Evolutionary conservation across 2,797 vertebrate genomes (phyloP).

Genomic region (Spea hammondii): DNA sequence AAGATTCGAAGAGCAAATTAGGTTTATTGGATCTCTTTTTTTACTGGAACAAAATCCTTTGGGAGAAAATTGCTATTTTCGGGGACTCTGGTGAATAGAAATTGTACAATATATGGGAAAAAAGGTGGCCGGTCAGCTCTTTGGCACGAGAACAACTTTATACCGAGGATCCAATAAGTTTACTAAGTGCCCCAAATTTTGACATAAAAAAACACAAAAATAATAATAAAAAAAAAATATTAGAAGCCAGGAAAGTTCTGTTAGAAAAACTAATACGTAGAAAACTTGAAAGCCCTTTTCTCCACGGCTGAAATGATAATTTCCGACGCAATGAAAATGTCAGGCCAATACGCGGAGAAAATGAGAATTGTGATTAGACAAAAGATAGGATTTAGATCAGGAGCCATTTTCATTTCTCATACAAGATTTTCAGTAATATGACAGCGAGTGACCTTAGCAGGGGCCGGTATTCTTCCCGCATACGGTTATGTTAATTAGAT

Average conservation of each 20-base stretch:
- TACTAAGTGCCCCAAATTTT: slow-evolving; percentile 15
- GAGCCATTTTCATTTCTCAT: slow-evolving; percentile 39
- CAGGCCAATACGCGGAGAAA: slow-evolving; percentile 25
- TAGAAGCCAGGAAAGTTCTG: slow-evolving; percentile 31
- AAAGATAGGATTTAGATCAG: slow-evolving; percentile 3
- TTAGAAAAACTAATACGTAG: slow-evolving; percentile 31
- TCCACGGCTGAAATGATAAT: slow-evolving; percentile 37
- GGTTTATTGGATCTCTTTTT: background rate
- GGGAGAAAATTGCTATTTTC: slow-evolving; percentile 23
- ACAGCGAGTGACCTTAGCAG: slow-evolving; percentile 31
- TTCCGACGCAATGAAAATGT: slow-evolving; percentile 43
- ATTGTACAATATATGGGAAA: slow-evolving; percentile 10
- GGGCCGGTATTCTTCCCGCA: slow-evolving; percentile 4
- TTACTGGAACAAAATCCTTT: slow-evolving; percentile 7
- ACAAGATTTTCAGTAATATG: slow-evolving; percentile 27
- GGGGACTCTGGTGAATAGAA: background rate
- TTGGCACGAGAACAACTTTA: slow-evolving; percentile 13
- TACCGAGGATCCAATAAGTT: slow-evolving; percentile 10
- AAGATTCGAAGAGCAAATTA: slow-evolving; percentile 15
- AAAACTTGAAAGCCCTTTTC: slow-evolving; percentile 17
- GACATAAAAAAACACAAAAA: background rate
- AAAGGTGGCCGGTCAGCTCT: slow-evolving; percentile 1
- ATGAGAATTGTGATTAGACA: slow-evolving; percentile 39
- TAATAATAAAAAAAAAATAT: slow-evolving; percentile 11
- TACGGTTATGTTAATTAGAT: slow-evolving; percentile 39